Evolutionary conservation across 1,140 invertebrate species (phyloP).

Genomic region (Heliconius melpomene): DNA sequence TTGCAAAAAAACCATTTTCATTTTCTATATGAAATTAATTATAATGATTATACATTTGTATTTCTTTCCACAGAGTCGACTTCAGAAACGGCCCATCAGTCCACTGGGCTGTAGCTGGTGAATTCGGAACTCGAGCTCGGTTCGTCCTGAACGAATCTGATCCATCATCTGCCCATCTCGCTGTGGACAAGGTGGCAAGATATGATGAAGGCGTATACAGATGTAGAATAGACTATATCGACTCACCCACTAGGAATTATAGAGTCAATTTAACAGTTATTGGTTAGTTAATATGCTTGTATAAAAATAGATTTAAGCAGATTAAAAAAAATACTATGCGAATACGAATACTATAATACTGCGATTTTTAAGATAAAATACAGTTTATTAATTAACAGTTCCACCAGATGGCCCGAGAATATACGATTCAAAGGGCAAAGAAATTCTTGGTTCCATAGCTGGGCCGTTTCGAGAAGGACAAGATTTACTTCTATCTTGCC

Average conservation of each 20-base stretch:
- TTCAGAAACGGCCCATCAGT: conserved; percentile 85
- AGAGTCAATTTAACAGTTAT: conserved; percentile 92
- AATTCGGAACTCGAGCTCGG: conserved; percentile 87
- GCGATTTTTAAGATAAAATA: too few relatives aligned
- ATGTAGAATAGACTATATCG: conserved; percentile 92
- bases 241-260: conserved; percentile 92
- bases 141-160: conserved; percentile 87
- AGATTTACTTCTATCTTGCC: conserved; percentile 89
- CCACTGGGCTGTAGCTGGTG: conserved; percentile 88
- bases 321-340: too few relatives aligned
- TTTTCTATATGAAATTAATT: too few relatives aligned
- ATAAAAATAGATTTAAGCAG: too few relatives aligned
- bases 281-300: conserved; percentile 83
- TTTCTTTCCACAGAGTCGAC: conserved; percentile 85
- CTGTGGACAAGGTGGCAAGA: conserved; percentile 86
- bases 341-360: too few relatives aligned
- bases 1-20: too few relatives aligned
- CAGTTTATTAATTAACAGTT: conserved; percentile 78
- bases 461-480: conserved; percentile 92
- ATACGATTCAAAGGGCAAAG: conserved; percentile 89
- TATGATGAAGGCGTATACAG: conserved; percentile 90
- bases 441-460: conserved; percentile 85
- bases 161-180: conserved; percentile 85
- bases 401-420: conserved; percentile 89
- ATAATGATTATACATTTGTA: not conserved